These are phyloP conservation scores for Albula glossodonta DNA, from an alignment of 2,113 vertebrate species.

Conservation along the genomic window DNA sequence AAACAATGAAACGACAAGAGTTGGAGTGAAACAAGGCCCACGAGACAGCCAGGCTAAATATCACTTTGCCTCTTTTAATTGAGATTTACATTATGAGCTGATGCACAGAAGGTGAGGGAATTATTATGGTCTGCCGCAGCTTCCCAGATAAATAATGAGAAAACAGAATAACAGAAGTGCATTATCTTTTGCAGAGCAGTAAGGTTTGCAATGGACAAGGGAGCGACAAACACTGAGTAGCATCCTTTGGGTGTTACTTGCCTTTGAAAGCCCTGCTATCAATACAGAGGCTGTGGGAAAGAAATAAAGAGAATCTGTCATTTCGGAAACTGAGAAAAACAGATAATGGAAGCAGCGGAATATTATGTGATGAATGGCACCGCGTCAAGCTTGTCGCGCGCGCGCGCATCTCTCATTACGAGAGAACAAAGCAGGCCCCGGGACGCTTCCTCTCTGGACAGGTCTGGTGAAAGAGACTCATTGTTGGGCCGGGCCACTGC, in stretches of 20 bases:
- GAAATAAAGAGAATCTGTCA: background rate
- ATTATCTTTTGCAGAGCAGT: background rate
- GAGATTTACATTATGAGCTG: background rate
- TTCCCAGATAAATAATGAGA: background rate
- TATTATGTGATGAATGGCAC: background rate
- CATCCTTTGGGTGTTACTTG: background rate
- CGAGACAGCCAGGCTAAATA: background rate
- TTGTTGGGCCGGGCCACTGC: background rate
- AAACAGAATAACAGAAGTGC: background rate
- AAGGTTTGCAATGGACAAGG: background rate
- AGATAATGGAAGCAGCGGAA: background rate
- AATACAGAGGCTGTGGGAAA: background rate
- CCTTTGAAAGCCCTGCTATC: background rate
- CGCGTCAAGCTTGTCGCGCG: background rate
- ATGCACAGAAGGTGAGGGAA: background rate
- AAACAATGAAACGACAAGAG: no score
- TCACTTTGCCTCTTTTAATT: slow-evolving; percentile 2
- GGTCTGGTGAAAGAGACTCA: background rate
- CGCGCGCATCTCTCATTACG: background rate
- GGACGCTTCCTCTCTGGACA: background rate
- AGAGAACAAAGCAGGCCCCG: background rate
- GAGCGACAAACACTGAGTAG: background rate
- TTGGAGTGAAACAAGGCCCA: background rate
- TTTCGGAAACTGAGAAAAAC: background rate
- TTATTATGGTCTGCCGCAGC: background rate